phyloP scores from a whole-genome alignment of 1,140 invertebrate species.

The Mylabris phalerata region DNA sequence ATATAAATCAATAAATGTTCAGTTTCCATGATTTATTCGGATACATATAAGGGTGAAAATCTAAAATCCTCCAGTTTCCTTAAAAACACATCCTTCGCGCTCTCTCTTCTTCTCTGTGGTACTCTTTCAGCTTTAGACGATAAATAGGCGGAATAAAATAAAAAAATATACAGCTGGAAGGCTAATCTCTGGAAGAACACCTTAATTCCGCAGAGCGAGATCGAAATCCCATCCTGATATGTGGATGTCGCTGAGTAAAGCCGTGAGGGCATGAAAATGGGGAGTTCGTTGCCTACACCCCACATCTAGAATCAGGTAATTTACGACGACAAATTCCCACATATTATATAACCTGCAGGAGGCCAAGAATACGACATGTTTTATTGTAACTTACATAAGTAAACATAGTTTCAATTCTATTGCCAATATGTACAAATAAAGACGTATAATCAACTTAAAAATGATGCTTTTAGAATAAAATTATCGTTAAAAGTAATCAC shows the following conservation, averaged over 20 bases:
- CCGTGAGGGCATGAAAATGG: conserved; percentile 3
- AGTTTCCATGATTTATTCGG: too few relatives aligned
- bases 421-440: too few relatives aligned
- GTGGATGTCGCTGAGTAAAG: conserved; percentile 22
- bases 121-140: conserved; percentile 10
- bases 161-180: conserved; percentile 29
- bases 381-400: too few relatives aligned
- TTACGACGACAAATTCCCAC: conserved; percentile 32
- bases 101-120: too few relatives aligned
- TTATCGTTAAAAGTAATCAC: neutral
- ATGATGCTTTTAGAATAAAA: too few relatives aligned
- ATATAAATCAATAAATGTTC: too few relatives aligned
- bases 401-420: too few relatives aligned
- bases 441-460: too few relatives aligned
- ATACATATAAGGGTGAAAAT: too few relatives aligned
- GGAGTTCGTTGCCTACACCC: conserved; percentile 5
- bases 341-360: conserved; percentile 27
- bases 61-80: too few relatives aligned
- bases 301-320: conserved; percentile 27
- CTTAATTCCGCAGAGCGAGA: conserved; percentile 29
- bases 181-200: conserved; percentile 33
- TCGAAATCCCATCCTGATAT: conserved; percentile 30
- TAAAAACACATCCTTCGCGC: too few relatives aligned
- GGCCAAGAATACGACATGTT: conserved; percentile 15
- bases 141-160: conserved; percentile 28